phyloP scores from a whole-genome alignment of 2,888 invertebrate genomes.

The Chrysotoxum bicinctum region DNA sequence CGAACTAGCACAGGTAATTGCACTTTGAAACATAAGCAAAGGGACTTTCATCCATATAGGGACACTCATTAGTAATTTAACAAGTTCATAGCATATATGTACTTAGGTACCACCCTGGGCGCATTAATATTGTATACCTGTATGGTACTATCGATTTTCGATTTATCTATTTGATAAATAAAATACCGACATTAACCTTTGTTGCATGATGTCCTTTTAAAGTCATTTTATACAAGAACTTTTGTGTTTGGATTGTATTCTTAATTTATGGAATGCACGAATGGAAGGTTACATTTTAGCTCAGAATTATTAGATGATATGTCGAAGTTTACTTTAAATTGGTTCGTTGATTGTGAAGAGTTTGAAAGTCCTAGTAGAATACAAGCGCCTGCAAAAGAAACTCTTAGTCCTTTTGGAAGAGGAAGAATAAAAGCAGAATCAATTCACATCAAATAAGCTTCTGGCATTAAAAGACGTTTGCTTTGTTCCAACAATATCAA shows the following conservation, averaged over 20 bases:
- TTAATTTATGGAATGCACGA: background rate
- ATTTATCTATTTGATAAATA: background rate
- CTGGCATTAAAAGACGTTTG: too few species aligned
- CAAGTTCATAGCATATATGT: constrained; percentile 27
- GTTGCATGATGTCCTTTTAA: background rate
- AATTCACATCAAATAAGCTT: too few species aligned
- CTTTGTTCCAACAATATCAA: too few species aligned
- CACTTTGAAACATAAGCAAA: background rate
- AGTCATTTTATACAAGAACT: background rate
- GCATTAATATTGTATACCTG: constrained; percentile 5
- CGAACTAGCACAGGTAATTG: constrained; percentile 52
- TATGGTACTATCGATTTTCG: constrained; percentile 34
- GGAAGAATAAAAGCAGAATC: too few species aligned
- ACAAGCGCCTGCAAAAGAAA: too few species aligned
- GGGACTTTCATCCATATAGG: too few species aligned
- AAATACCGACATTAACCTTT: constrained; percentile 33
- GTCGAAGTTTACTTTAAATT: too few species aligned
- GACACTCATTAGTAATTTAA: background rate
- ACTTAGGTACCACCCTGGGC: too few species aligned
- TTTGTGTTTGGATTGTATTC: background rate
- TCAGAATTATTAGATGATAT: too few species aligned
- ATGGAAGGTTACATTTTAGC: background rate
- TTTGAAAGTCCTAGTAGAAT: too few species aligned
- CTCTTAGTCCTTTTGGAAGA: too few species aligned
- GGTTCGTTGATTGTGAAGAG: too few species aligned